Evolutionary conservation across 53 echinoderm and acorn worm species (phyloP), one percentile per base, ranked within the genome.

Genomic region (Antedon mediterranea): DNA sequence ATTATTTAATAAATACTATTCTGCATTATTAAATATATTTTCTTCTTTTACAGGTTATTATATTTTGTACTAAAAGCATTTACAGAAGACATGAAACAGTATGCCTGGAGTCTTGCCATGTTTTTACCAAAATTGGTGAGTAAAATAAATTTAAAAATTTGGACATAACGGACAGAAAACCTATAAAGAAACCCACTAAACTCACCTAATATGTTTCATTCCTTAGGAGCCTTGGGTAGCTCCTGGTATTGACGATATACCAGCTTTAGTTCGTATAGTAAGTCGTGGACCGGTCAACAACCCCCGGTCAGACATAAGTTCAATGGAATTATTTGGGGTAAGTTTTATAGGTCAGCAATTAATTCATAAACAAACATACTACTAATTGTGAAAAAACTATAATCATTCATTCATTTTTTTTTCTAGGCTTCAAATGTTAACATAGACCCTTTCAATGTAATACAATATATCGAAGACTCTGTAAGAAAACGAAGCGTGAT

Each of bases 61-160:
- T 92, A 83, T 80, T 90, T 80, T 77, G 82, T 88, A 4, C 75
- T 98, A 15, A 78, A 86, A 70, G 86, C 98, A 8, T 92, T 83
- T 74, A 92, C 90, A 57, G 91, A 91, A 78, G 92, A 98, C 42
- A 74, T 92, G 76, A 80, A 88, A 71, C 30, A 88, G 30, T 98
- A 92, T 82, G 92, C 98, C 14, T 98, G 98, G 98, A 98, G 98
- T 72, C 75, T 89, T 74, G 90, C 88, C 6, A 85, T 88, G 43
- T 92, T 92, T 72, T 83, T 86, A 31, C 98, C 98, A 32, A 86
- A 86, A 86, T 74, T 98, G 84, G 98, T 98, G 71, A 86, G 98
- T 79, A 43, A 31, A 43, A 1, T 71, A 73, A 3, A 79, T 32
- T n/a, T 15, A 72, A 30, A 28, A 79, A n/a, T 30, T 34, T 31